A percentile compares a stretch with the other conserved stretches of the same genome.
Conservation (phyloP, 2,113 vertebrate genomes). For the Eretmochelys imbricata region DNA sequence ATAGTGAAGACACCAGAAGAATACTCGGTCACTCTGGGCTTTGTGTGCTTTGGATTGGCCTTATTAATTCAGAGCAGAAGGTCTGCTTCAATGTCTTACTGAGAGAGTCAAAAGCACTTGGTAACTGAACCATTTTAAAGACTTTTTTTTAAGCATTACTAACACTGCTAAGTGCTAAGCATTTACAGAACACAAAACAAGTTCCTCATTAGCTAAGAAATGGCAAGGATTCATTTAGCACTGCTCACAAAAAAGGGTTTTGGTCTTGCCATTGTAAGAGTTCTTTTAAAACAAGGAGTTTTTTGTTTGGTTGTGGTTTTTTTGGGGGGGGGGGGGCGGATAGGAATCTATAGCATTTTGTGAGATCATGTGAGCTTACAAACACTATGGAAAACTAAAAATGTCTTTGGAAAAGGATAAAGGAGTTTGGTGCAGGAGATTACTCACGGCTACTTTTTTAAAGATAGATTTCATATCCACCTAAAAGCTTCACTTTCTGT, state of each 20-base stretch:
- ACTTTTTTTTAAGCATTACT: slow-evolving; percentile 47
- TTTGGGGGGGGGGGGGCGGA: not conserved
- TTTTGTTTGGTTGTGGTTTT: not conserved
- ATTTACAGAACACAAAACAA: slow-evolving; percentile 53
- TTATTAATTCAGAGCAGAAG: slow-evolving; percentile 75
- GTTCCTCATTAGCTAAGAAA: slow-evolving; percentile 52
- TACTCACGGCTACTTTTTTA: slow-evolving; percentile 45
- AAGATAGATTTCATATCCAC: slow-evolving; percentile 43
- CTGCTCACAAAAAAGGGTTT: not conserved
- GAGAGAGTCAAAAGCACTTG: slow-evolving; percentile 58
- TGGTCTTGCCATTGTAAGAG: slow-evolving; percentile 21
- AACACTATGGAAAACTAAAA: slow-evolving; percentile 36
- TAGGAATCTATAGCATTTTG: slow-evolving; percentile 24
- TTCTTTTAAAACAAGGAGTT: not conserved
- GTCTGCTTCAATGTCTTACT: slow-evolving; percentile 43
- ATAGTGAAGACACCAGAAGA: slow-evolving; percentile 76
- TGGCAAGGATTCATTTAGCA: slow-evolving; percentile 29
- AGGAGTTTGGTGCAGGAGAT: not conserved
- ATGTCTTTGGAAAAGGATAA: slow-evolving; percentile 30
- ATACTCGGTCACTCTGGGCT: slow-evolving; percentile 66
- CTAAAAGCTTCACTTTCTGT: not conserved
- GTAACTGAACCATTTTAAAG: slow-evolving; percentile 31
- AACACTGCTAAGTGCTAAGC: slow-evolving; percentile 53
- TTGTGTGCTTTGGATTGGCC: slow-evolving; percentile 72
- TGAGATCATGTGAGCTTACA: slow-evolving; percentile 22